Base-by-base conservation (phyloP, 2,113 vertebrate genomes). In the Psilopogon haemacephalus region DNA sequence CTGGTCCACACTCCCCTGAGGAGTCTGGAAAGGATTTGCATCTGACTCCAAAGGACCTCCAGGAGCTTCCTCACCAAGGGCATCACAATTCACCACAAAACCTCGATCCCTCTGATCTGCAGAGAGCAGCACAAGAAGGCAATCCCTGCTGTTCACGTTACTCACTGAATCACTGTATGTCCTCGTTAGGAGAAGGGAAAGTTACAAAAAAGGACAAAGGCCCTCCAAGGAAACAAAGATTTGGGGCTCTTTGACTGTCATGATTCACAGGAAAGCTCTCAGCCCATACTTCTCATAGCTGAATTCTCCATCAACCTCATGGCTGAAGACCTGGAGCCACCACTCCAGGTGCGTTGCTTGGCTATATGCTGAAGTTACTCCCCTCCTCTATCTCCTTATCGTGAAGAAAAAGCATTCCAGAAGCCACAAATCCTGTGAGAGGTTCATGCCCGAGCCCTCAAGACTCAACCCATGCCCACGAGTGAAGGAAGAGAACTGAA, bases 81-180 rank as follows among this genome's bases (percentile, higher is more conserved):
- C 74, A 16, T 96, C 80, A 0, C 93, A 96, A 8, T 97, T 97
- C 88, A 99, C 97, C 50, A 97, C 69, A 81, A 98, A 98, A 44
- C 99, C 99, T 2, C 8, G 96, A 95, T 99, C 99, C 79, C 23
- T 98, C 77, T 98, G 96, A 54, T 94, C 99, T 99, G 95, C 30
- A 90, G 69, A 76, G 81, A 64, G 27, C 10, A 3, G n/a, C 86
- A 88, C 9, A 38, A 67, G 44, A 40, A 26, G 23, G 48, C 50
- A 21, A 11, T 4, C 42, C 54, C 37, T 58, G 19, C 27, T 0
- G 0, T 23, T 30, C 62, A 46, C 7, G 15, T 30, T 21, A 17
- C 7, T 11, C 65, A 0, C 12, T 46, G 60, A 13, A 30, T 0
- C 0, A 9, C 0, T 3, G 0, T 27, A 56, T 15, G 8, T 13